Evolutionary conservation across 2,888 invertebrate genomes (phyloP).

Genomic region (Acleris holmiana): DNA sequence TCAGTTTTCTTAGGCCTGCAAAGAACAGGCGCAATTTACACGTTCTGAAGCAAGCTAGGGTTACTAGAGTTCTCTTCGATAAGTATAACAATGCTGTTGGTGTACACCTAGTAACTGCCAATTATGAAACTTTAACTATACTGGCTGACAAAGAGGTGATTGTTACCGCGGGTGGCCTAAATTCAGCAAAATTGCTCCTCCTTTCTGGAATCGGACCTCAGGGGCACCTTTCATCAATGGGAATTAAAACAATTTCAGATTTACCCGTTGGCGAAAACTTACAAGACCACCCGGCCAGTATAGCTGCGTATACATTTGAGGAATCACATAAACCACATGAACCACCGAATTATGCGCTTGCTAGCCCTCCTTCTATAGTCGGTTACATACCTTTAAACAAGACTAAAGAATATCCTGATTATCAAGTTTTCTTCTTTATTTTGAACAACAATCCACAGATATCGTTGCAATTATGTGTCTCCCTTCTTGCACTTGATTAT

Average conservation of each 20-base stretch:
- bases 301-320: constrained; percentile 10
- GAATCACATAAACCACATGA: not conserved
- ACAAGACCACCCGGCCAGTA: constrained; percentile 58
- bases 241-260: constrained; percentile 55
- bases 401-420: constrained; percentile 11
- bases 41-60: constrained; percentile 66
- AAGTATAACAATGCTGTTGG: constrained; percentile 57
- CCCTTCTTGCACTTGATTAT: constrained; percentile 4
- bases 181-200: constrained; percentile 66
- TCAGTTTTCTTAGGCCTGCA: constrained; percentile 85
- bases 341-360: not conserved
- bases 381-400: constrained; percentile 7
- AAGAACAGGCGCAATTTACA: constrained; percentile 49
- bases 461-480: not conserved
- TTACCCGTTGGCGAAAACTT: constrained; percentile 65
- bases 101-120: constrained; percentile 55
- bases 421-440: constrained; percentile 4
- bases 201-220: constrained; percentile 69
- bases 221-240: constrained; percentile 49
- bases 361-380: not conserved
- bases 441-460: constrained; percentile 7
- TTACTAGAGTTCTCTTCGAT: constrained; percentile 70
- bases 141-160: constrained; percentile 61
- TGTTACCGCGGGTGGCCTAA: constrained; percentile 63
- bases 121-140: constrained; percentile 43